Base-by-base conservation (phyloP, 2,888 invertebrate genomes). In the Autographa pulchrina region DNA sequence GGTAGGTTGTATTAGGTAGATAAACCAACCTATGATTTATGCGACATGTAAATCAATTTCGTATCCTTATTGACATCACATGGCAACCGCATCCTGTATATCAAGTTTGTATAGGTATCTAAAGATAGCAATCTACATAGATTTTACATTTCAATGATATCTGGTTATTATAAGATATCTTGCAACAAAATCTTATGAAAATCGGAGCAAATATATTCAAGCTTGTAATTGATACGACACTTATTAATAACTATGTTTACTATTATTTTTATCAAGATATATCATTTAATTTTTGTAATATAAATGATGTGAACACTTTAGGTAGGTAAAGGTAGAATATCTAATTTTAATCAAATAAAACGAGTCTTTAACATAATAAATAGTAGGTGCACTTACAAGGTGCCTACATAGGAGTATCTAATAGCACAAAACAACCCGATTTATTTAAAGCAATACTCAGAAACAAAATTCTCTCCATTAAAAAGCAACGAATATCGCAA, bases 111-210 rank as follows among this genome's bases (percentile, higher is more conserved):
- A 25, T 62, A 52, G 61, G 52, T 65, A 43, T 25, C 14, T 54
- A 14, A 16, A 16, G 72, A 75, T 79, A 64, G 59, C 65, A 43
- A 69, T 78, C 64, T 69, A 32, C 59, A 62, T 62, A 62, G 61
- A 79, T 79, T 78, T 78, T 79, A 70, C 61, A 75, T 75, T 79
- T 68, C 58, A 60, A 65, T 79, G 63, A 65, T 72, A 72, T 38
- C 6, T 63, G 20, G 63, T 66, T 68, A 25, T 65, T 68, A 59
- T 4, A 66, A 41, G 3, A 52, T 65, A 78, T 75, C 78, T 75
- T 54, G 11, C 43, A 63, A 71, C 14, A 25, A 74, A 78, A 78
- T 77, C 66, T 52, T 41, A 8, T 25, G 11, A n/a, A 48, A 59
- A 65, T 61, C 16, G 31, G 18, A 61, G 13, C 32, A 32, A 74